Evolutionary conservation across 1,140 invertebrate genomes (phyloP).

Genomic region (Pseudomyrmex concolor): DNA sequence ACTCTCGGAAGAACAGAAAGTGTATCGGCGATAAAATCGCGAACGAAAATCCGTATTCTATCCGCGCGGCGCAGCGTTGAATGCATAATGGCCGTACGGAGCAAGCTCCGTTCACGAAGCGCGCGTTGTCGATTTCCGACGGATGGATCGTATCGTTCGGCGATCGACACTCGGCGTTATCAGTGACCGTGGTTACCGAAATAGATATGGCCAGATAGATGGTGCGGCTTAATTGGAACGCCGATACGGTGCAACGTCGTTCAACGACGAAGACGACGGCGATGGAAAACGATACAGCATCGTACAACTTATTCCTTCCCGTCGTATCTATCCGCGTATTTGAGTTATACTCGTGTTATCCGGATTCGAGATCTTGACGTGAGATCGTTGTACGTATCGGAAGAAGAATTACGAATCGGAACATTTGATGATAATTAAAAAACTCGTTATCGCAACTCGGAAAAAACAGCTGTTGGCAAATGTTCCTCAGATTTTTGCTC

Average conservation of each 20-base stretch:
- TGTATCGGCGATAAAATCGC: no score
- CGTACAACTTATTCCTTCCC: neutral
- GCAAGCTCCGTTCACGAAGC: neutral
- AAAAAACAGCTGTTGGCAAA: slow-evolving; percentile 5
- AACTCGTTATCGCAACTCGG: slow-evolving; percentile 4
- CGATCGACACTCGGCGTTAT: slow-evolving; percentile 55
- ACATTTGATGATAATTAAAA: neutral
- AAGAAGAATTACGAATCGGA: slow-evolving; percentile 21
- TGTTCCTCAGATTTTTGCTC: neutral
- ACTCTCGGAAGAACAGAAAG: no score
- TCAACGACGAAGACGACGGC: neutral
- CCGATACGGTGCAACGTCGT: slow-evolving; percentile 42
- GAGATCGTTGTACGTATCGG: neutral
- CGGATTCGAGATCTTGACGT: neutral
- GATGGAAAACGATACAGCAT: neutral
- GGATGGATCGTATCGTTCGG: slow-evolving; percentile 16
- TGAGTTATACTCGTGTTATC: neutral
- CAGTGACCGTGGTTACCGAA: slow-evolving; percentile 52
- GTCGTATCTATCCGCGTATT: neutral
- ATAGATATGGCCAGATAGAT: slow-evolving; percentile 52
- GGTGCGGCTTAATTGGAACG: slow-evolving; percentile 63
- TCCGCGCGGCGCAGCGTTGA: neutral
- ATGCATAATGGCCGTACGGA: slow-evolving; percentile 23
- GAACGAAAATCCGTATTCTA: neutral
- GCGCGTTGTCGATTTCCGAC: slow-evolving; percentile 6